These are phyloP conservation scores for Columbina picui DNA, from an alignment of 2,113 vertebrate genomes.

Conservation along the genomic window DNA sequence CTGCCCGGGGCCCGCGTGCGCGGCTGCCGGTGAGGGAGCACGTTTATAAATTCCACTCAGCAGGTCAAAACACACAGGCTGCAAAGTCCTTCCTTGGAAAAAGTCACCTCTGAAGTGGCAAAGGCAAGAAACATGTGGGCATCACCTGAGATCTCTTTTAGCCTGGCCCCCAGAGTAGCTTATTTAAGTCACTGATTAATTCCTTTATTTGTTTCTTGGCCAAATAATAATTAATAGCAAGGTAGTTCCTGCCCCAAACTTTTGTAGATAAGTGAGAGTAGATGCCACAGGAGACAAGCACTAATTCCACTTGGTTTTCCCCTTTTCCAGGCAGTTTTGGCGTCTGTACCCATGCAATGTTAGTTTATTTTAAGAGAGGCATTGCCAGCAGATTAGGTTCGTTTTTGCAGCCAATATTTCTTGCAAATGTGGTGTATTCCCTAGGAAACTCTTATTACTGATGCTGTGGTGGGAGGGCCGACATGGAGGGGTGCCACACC, in stretches of 20 bases:
- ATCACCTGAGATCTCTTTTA: background rate
- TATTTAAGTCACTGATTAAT: constrained; percentile 7
- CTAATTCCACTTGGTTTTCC: background rate
- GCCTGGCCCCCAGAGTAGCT: background rate
- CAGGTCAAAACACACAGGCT: background rate
- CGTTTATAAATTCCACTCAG: background rate
- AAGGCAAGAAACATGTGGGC: background rate
- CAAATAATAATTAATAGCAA: constrained; percentile 45
- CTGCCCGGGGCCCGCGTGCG: background rate
- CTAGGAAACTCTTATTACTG: background rate
- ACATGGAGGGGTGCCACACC: accelerated
- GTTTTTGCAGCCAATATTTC: background rate
- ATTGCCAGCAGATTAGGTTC: background rate
- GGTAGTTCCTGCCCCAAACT: constrained; percentile 12
- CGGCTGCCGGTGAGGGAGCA: background rate
- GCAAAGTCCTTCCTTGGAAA: background rate
- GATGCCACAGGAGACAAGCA: background rate
- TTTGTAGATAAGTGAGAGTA: constrained; percentile 25
- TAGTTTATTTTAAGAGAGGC: background rate
- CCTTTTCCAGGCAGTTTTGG: background rate
- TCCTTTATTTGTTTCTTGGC: constrained; percentile 14
- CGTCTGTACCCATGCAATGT: accelerated
- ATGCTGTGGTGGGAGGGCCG: background rate
- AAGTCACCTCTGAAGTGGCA: background rate
- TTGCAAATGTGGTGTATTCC: constrained; percentile 42